Percentiles rank a stretch among this genome's conserved stretches.
phyloP scores from a whole-genome alignment of 2,113 vertebrate genomes.

The Phocoena phocoena region DNA sequence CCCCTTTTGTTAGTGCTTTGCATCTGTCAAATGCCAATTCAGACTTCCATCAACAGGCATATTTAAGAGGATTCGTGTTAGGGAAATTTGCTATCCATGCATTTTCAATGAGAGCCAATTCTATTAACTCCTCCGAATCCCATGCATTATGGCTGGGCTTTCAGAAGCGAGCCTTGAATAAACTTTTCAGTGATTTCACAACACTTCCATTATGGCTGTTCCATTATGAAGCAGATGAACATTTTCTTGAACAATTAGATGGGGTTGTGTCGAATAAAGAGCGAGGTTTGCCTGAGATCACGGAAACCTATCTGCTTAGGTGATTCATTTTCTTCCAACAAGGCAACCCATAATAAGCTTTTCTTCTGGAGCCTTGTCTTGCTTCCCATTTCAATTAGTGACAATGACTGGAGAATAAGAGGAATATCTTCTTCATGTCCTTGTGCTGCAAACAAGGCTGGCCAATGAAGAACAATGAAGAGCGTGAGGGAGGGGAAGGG shows the following conservation, averaged over 20 bases:
- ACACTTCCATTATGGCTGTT: conserved; percentile 83
- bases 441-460: conserved; percentile 83
- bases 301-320: conserved; percentile 87
- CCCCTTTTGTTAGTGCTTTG: conserved; percentile 48
- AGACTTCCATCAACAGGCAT: conserved; percentile 67
- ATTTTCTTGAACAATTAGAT: conserved; percentile 88
- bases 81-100: conserved; percentile 81
- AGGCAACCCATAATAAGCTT: conserved; percentile 88
- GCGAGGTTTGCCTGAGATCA: conserved; percentile 83
- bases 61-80: conserved; percentile 74
- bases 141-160: conserved; percentile 80
- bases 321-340: conserved; percentile 89
- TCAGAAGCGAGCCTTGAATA: conserved; percentile 85
- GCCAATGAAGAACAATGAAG: conserved; percentile 76
- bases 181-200: conserved; percentile 87
- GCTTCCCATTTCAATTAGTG: conserved; percentile 85
- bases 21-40: conserved; percentile 72
- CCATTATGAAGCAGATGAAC: conserved; percentile 88
- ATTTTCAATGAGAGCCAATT: conserved; percentile 84
- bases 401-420: conserved; percentile 84
- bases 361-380: conserved; percentile 87
- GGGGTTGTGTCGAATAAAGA: conserved; percentile 83
- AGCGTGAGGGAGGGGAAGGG: neutral
- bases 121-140: conserved; percentile 85
- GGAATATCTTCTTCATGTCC: conserved; percentile 85